Conservation (phyloP, 2,113 vertebrate genomes). For the Oostethus manadensis region DNA sequence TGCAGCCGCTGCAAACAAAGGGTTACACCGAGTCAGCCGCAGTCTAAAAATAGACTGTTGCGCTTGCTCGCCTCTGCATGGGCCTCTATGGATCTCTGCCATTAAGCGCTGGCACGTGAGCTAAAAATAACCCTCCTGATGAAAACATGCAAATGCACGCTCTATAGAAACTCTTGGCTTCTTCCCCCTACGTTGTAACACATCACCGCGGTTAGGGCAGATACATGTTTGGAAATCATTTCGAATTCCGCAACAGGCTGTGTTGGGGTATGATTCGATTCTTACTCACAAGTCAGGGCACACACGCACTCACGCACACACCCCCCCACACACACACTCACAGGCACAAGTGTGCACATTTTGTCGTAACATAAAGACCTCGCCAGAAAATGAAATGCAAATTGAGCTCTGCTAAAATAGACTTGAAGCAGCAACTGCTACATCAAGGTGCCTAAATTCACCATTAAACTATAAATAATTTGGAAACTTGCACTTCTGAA, state of each 20-base stretch:
- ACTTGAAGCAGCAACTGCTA: background rate
- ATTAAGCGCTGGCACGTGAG: constrained; percentile 66
- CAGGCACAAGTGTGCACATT: background rate
- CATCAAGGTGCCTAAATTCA: no score
- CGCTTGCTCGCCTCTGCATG: constrained; percentile 55
- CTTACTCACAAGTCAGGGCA: constrained; percentile 4
- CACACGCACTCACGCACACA: background rate
- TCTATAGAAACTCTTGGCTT: constrained; percentile 19
- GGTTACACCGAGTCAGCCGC: constrained; percentile 66
- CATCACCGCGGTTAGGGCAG: constrained; percentile 21
- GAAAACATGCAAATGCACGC: constrained; percentile 21
- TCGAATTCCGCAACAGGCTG: constrained; percentile 3
- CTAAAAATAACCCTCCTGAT: constrained; percentile 69
- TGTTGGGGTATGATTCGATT: background rate
- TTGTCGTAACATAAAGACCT: background rate
- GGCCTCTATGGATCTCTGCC: constrained; percentile 50
- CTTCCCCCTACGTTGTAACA: constrained; percentile 41
- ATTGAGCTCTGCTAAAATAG: background rate
- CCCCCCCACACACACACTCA: no score
- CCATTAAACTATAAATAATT: no score
- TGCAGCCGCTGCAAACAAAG: constrained; percentile 53
- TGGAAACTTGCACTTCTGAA: no score
- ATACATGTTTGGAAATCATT: constrained; percentile 23
- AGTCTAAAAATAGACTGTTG: constrained; percentile 72
- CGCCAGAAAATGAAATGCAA: background rate